phyloP scores from a whole-genome alignment of 2,888 invertebrate species.

The Muscina levida region DNA sequence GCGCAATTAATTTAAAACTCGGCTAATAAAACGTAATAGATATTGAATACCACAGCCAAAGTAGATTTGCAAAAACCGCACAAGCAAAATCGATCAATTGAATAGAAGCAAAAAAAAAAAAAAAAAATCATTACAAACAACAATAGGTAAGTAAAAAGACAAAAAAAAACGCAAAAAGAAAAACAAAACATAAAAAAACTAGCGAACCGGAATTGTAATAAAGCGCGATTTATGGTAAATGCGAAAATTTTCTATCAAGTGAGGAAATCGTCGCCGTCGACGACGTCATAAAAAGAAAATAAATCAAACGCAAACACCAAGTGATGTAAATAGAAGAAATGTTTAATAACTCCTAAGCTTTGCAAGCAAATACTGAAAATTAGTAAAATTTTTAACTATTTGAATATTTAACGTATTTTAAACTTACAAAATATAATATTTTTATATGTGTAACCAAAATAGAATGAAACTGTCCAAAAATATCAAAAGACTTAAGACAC shows the following conservation, averaged over 20 bases:
- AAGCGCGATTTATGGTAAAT: slow-evolving; percentile 71
- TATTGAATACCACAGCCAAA: background rate
- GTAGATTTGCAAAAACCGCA: background rate
- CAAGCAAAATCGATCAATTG: background rate
- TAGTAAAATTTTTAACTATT: too few relatives aligned
- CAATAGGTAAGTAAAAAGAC: too few relatives aligned
- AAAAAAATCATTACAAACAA: too few relatives aligned
- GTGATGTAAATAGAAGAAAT: slow-evolving; percentile 29
- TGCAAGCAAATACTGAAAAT: too few relatives aligned
- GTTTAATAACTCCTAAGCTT: slow-evolving; percentile 29
- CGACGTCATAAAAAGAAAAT: slow-evolving; percentile 34
- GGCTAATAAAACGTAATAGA: background rate
- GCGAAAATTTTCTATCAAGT: slow-evolving; percentile 73
- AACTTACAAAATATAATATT: too few relatives aligned
- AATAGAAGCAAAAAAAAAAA: background rate
- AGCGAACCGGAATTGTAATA: slow-evolving; percentile 66
- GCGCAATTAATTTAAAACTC: background rate
- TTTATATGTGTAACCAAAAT: too few relatives aligned
- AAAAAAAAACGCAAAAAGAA: slow-evolving; percentile 70
- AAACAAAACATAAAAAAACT: slow-evolving; percentile 64
- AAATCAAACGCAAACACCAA: slow-evolving; percentile 26
- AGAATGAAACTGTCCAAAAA: too few relatives aligned
- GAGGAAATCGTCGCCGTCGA: slow-evolving; percentile 52
- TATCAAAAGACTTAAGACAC: too few relatives aligned
- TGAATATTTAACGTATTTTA: too few relatives aligned